Evolutionary conservation across 2,113 vertebrate species (phyloP).

Genomic region (Prolemur simus): DNA sequence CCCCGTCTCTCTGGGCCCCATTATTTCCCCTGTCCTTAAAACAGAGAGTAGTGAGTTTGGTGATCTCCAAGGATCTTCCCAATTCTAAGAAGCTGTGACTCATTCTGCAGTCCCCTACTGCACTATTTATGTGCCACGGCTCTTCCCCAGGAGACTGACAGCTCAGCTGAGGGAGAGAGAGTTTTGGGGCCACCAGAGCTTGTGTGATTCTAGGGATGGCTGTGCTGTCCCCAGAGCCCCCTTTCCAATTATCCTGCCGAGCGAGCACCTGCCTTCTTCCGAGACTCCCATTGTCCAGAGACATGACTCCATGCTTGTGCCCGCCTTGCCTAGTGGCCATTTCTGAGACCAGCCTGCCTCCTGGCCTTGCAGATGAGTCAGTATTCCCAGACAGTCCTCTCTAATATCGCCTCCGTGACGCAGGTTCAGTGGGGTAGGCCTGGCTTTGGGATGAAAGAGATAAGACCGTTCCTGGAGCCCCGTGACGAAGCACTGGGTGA

Average conservation of each 20-base stretch:
- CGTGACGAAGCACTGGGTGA: neutral
- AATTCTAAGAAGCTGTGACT: conserved; percentile 40
- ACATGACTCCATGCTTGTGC: neutral
- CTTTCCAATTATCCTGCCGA: conserved; percentile 68
- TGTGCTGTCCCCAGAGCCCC: conserved; percentile 36
- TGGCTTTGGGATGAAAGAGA: neutral
- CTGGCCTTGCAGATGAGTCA: neutral
- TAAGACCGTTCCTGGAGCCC: neutral
- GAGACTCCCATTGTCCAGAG: conserved; percentile 51
- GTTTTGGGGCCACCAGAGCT: conserved; percentile 3
- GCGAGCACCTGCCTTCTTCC: conserved; percentile 64
- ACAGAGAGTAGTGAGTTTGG: neutral
- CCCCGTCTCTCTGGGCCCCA: neutral
- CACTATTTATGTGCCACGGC: conserved; percentile 14
- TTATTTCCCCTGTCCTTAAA: neutral
- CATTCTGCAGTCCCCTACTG: neutral
- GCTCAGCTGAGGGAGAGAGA: neutral
- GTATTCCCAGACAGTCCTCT: neutral
- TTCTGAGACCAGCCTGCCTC: neutral
- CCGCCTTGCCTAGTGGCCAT: neutral
- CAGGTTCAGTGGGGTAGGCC: no score
- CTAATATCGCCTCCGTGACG: neutral
- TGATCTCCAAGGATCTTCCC: conserved; percentile 12
- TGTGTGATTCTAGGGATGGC: conserved; percentile 36
- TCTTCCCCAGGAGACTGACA: neutral